Evolutionary conservation across 2,888 invertebrate species (phyloP).

Genomic region (Pachliopta kotzebuea): DNA sequence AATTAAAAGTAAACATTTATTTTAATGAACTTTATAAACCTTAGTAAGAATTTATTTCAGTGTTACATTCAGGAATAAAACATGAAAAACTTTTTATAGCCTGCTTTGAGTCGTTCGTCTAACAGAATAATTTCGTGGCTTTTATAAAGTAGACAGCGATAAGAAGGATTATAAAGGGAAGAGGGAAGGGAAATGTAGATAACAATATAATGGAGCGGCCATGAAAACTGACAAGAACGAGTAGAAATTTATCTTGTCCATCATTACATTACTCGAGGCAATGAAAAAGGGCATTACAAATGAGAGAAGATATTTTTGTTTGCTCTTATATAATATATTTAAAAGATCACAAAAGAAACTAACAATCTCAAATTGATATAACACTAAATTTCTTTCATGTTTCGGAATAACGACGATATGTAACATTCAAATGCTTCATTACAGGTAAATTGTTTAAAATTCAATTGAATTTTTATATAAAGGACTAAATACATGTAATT

Average conservation of each 20-base stretch:
- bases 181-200: constrained; percentile 62
- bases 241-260: constrained; percentile 44
- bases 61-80: constrained; percentile 43
- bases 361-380: constrained; percentile 11
- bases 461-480: neutral
- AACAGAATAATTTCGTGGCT: constrained; percentile 60
- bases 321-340: constrained; percentile 25
- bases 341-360: constrained; percentile 16
- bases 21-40: neutral
- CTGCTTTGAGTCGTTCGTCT: constrained; percentile 54
- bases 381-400: constrained; percentile 10
- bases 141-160: constrained; percentile 68
- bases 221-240: constrained; percentile 57
- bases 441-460: neutral
- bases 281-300: constrained; percentile 32
- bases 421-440: constrained; percentile 5
- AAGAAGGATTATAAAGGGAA: constrained; percentile 68
- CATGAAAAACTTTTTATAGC: constrained; percentile 57
- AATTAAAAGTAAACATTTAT: no score
- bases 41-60: constrained; percentile 24
- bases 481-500: neutral
- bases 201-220: constrained; percentile 64
- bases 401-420: constrained; percentile 31
- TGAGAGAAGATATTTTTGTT: constrained; percentile 22
- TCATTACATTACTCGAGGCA: constrained; percentile 36